Evolutionary conservation across 2,888 invertebrate species (phyloP).

Genomic region (Oxyteleia sp.): DNA sequence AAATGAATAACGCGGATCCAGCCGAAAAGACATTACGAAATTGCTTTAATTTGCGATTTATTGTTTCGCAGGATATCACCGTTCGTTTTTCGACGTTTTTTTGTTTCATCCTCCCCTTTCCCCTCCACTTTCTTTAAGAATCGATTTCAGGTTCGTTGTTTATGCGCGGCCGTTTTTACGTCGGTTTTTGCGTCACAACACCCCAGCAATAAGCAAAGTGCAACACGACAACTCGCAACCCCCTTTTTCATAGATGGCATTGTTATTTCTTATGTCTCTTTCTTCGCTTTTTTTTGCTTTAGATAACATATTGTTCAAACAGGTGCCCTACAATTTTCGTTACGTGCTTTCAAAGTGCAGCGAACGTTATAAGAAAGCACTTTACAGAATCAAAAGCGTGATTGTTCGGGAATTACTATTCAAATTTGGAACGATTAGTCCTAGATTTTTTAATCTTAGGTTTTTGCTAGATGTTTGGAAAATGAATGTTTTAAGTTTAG

Average conservation of each 20-base stretch:
- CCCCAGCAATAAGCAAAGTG: constrained; percentile 72
- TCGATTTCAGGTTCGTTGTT: constrained; percentile 33
- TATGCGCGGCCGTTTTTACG: constrained; percentile 29
- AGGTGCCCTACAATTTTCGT: constrained; percentile 62
- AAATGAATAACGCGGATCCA: constrained; percentile 60
- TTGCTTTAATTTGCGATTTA: constrained; percentile 42
- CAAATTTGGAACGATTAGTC: constrained; percentile 64
- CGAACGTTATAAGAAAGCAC: constrained; percentile 68
- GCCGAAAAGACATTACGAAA: constrained; percentile 52
- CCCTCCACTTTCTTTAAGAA: constrained; percentile 16
- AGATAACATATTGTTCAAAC: constrained; percentile 69
- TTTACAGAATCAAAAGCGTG: constrained; percentile 64
- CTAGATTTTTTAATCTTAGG: constrained; percentile 47
- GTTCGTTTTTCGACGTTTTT: background rate
- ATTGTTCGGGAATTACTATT: constrained; percentile 64
- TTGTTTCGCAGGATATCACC: background rate
- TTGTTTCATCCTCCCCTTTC: constrained; percentile 1
- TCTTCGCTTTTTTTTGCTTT: no score
- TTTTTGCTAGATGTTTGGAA: constrained; percentile 18
- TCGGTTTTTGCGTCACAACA: constrained; percentile 53
- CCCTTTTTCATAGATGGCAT: constrained; percentile 57
- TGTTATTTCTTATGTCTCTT: constrained; percentile 67
- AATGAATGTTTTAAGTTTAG: no score
- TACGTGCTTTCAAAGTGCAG: constrained; percentile 59
- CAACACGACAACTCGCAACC: constrained; percentile 62